A percentile compares a stretch with the other conserved stretches of the same genome.
These are phyloP conservation scores for Planococcus citri DNA, from an alignment of 1,140 invertebrate species.

Conservation along the genomic window DNA sequence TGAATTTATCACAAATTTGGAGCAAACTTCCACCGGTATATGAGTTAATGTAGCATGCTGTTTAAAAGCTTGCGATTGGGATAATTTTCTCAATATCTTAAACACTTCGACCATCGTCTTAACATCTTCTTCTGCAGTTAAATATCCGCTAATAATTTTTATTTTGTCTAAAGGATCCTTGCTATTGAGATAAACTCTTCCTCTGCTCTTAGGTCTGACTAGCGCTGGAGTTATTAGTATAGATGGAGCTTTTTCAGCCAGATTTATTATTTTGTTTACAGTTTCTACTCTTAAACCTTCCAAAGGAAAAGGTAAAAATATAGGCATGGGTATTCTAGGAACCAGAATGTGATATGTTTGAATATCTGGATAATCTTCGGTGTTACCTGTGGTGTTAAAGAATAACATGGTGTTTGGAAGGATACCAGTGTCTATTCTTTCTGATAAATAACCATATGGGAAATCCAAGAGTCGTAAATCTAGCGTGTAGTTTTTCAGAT, in stretches of 20 bases:
- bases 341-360: conserved; percentile 32
- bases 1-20: conserved; percentile 51
- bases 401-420: background rate
- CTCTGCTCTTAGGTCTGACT: conserved; percentile 34
- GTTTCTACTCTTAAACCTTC: conserved; percentile 59
- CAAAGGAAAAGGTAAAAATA: conserved; percentile 62
- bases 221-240: conserved; percentile 65
- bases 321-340: conserved; percentile 49
- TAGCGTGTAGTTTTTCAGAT: conserved; percentile 56
- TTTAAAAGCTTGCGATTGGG: conserved; percentile 32
- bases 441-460: conserved; percentile 22
- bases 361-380: conserved; percentile 63
- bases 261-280: conserved; percentile 56
- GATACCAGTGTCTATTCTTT: conserved; percentile 22
- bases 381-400: conserved; percentile 47
- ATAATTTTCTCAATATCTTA: conserved; percentile 31
- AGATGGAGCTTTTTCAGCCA: conserved; percentile 56
- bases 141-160: conserved; percentile 38
- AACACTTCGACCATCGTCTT: conserved; percentile 34
- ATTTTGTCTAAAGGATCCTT: conserved; percentile 39
- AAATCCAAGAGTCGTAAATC: conserved; percentile 41
- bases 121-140: conserved; percentile 33
- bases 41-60: background rate
- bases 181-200: conserved; percentile 31
- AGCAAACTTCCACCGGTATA: conserved; percentile 44